Percentiles rank a stretch among this genome's conserved stretches.
These are phyloP conservation scores for Eudemis profundana DNA, from an alignment of 2,888 invertebrate genomes.

Conservation along the genomic window DNA sequence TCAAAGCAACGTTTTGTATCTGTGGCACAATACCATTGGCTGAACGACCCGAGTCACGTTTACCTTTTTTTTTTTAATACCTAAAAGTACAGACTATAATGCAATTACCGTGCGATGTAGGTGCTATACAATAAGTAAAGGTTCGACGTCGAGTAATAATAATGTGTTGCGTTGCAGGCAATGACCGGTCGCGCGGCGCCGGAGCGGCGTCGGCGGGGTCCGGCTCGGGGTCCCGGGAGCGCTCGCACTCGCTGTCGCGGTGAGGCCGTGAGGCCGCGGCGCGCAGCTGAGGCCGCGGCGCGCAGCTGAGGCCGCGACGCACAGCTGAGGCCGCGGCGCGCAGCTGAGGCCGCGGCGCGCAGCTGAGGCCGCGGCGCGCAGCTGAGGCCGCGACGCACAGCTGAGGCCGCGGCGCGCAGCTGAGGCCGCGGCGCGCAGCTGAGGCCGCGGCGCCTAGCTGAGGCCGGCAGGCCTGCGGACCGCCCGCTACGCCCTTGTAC, in stretches of 20 bases:
- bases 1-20: too few relatives aligned
- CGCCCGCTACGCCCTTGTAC: constrained; percentile 64
- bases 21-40: too few relatives aligned
- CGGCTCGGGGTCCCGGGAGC: constrained; percentile 72
- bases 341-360: constrained; percentile 31
- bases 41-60: too few relatives aligned
- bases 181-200: constrained; percentile 75
- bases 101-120: too few relatives aligned
- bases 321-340: constrained; percentile 51
- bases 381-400: constrained; percentile 27
- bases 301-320: constrained; percentile 45
- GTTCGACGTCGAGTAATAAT: too few relatives aligned
- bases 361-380: constrained; percentile 36
- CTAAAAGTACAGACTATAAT: too few relatives aligned
- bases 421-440: constrained; percentile 37
- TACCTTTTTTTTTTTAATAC: too few relatives aligned
- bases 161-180: constrained; percentile 73
- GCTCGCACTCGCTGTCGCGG: constrained; percentile 89
- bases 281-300: constrained; percentile 33
- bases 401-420: constrained; percentile 48
- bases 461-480: constrained; percentile 42
- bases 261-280: constrained; percentile 82
- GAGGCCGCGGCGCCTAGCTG: constrained; percentile 30
- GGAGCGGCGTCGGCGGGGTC: constrained; percentile 70
- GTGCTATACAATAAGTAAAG: too few relatives aligned